A percentile compares a stretch with the other conserved stretches of the same genome.
These are phyloP conservation scores for Psittacula derbiana DNA, from an alignment of 2,797 vertebrate genomes.

Conservation along the genomic window DNA sequence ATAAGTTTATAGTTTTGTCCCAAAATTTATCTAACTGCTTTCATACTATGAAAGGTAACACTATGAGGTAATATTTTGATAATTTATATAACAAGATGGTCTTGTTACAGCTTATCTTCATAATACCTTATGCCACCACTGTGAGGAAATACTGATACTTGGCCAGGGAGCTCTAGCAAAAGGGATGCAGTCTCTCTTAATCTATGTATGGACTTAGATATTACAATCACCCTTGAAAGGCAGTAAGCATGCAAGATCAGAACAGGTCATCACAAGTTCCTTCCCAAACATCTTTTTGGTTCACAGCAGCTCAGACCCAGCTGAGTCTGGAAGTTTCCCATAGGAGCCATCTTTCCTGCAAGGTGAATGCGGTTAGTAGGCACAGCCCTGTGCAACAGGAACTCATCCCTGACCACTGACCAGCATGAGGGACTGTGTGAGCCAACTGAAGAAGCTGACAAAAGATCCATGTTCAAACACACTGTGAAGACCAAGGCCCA, in stretches of 20 bases:
- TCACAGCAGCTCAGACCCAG: background rate
- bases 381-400: fast-evolving
- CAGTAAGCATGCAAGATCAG: background rate
- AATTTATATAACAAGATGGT: background rate
- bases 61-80: background rate
- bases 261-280: background rate
- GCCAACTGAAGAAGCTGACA: background rate
- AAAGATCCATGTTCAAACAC: background rate
- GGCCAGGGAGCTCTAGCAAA: background rate
- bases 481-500: background rate
- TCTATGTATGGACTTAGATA: fast-evolving
- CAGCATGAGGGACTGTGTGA: background rate
- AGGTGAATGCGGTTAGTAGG: fast-evolving
- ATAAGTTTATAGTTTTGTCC: background rate
- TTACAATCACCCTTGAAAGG: background rate
- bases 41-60: background rate
- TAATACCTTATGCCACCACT: background rate
- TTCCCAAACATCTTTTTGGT: background rate
- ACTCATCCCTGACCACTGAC: fast-evolving
- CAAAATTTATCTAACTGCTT: background rate
- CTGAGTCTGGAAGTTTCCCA: background rate
- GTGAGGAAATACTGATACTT: background rate
- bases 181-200: background rate
- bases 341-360: background rate
- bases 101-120: background rate